Evolutionary conservation across 2,888 invertebrate genomes (phyloP), one percentile per base, ranked within the genome.

Genomic region (Papilio demoleus): DNA sequence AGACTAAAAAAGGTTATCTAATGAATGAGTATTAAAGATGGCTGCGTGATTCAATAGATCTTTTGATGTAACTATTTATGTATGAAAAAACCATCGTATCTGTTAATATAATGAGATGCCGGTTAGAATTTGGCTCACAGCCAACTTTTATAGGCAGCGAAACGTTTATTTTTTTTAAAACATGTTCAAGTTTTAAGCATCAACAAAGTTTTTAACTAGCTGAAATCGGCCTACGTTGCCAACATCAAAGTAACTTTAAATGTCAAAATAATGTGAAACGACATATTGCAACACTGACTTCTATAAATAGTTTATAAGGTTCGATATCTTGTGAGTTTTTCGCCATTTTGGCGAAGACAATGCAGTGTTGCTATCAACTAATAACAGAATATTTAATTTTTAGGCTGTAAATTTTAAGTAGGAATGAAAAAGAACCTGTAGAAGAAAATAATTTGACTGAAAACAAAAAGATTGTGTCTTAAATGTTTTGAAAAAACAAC

Each of bases 101-200:
- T 60, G 22, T 60, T 60, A 60, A 60, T 40, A 60, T 60, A 60
- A 60, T 40, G 60, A 60, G 60, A 60, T 60, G 40, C 24, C 40
- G 60, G 60, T 60, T 60, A 60, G 60, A 40, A n/a, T 24, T 60
- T 60, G 60, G 60, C 60, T 40, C 14, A 38, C 24, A 27, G 60
- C 60, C 60, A 60, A 60, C 60, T 60, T 24, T 40, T 38, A 60
- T 60, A 40, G 14, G 60, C 60, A 60, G 31, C 27, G 27, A 56
- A 56, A 56, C 53, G 53, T 31, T 56, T 56, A 56, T 31, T 17
- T 56, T 50, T 24, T 56, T 56, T 56, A n/a, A 27, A 56, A 31
- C 27, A 31, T 56, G 31, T 56, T 56, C 31, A 17, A 56, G 53
- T 9, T 53, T 53, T 56, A 47, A 47, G 47, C 47, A 47, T 22